Base-by-base conservation (phyloP, 2,797 vertebrate species). In the Rhabdomys pumilio region DNA sequence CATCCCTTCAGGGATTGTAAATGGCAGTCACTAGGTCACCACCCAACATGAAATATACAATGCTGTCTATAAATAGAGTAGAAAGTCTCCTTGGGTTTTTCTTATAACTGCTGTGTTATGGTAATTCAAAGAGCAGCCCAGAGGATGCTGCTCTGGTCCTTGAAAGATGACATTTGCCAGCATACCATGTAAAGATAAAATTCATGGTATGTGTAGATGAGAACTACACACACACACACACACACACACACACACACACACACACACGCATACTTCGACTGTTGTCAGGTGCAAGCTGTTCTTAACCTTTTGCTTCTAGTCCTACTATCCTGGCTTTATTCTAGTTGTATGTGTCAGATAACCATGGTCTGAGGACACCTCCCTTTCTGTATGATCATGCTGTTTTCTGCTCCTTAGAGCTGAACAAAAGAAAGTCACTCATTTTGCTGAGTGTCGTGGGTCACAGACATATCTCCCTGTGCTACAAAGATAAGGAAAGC, bases 1-100 rank as follows among this genome's bases (percentile, higher is more conserved):
- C 3, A 73, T 57, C 24, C 15, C 59, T 69, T 91, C 29, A 69
- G 75, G 65, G 29, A 69, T 55, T 75, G 76, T 90, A 95, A 95
- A 95, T 95, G 92, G 69, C 63, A 97, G 88, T 82, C 84, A 82
- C n/a, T 53, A 38, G 94, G 91, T 96, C 91, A 96, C 17, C 47
- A 24, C 4, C 80, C 31, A 75, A 72, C 87, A 95, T 65, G 77
- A 94, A 95, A 96, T 93, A 92, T 67, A 96, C 93, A 38, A 12
- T 92, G 86, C 76, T 41, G n/a, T 20, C 86, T 95, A 86, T 87
- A 96, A 95, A 94, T 96, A 96, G 86, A 96, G 53, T 7, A 57
- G 63, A 90, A 89, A 63, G 38, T 50, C 77, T 26, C 81, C 47
- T 41, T 8, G 72, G 75, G 59, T 84, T 15, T 6, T 93, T 96